phyloP scores from a whole-genome alignment of 2,113 vertebrate species.

The Ophiodon elongatus region DNA sequence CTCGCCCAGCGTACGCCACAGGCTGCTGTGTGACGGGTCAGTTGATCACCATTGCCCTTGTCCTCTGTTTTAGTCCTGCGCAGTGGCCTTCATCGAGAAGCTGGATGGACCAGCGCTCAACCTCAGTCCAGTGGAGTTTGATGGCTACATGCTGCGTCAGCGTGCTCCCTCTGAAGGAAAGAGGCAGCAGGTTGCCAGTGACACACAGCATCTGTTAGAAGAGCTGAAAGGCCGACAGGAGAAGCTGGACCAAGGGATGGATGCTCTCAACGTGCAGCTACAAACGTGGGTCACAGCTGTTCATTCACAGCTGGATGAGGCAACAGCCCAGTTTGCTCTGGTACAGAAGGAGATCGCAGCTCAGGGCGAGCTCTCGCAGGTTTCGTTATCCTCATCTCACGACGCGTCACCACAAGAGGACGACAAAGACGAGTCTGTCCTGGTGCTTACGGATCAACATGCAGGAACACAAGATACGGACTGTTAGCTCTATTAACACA shows the following conservation, averaged over 20 bases:
- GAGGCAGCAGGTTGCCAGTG: conserved; percentile 56
- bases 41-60: not conserved
- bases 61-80: conserved; percentile 79
- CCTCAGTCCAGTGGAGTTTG: conserved; percentile 84
- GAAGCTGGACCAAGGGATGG: conserved; percentile 76
- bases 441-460: conserved; percentile 44
- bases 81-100: conserved; percentile 86
- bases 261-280: conserved; percentile 75
- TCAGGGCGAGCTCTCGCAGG: conserved; percentile 40
- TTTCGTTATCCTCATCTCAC: conserved; percentile 28
- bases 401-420: conserved; percentile 36
- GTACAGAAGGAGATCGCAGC: conserved; percentile 58
- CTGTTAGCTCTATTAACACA: conserved; percentile 53
- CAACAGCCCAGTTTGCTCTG: conserved; percentile 55
- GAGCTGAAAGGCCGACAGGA: conserved; percentile 83
- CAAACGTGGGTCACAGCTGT: conserved; percentile 82
- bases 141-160: conserved; percentile 80
- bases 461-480: conserved; percentile 44
- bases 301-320: conserved; percentile 79
- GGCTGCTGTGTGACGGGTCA: not conserved
- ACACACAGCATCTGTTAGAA: conserved; percentile 77
- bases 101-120: conserved; percentile 84
- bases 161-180: conserved; percentile 38
- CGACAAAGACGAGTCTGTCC: conserved; percentile 34
- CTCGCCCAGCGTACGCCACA: not conserved